Base-by-base conservation (phyloP, 2,888 invertebrate species). In the Altica lythri region DNA sequence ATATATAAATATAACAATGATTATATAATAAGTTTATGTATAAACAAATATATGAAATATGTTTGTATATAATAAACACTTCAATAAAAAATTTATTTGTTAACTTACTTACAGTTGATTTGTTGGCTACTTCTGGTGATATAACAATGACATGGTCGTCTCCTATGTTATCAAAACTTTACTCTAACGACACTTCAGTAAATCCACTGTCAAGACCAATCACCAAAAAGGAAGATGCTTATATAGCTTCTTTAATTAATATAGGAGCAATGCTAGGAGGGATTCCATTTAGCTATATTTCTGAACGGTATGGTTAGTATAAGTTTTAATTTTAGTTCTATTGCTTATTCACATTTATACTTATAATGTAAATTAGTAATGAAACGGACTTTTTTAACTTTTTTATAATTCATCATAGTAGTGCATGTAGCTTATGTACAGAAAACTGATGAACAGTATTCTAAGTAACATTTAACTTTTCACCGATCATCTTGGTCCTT, bases 241-340 rank as follows among this genome's bases (percentile, higher is more conserved):
- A 81, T 81, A 74, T 83, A 35, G 80, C 78, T 2, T 79, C 79
- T 2, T 63, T 81, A 29, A 63, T 79, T 4, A 73, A 78, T 0
- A 44, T 80, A 29, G 81, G 81, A 2, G 78, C 81, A 1, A 73
- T 77, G n/a, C 50, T 78, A 75, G 89, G 89, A 1, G 86, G 89
- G 0, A 85, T 88, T 67, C 71, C 82, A 8, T 86, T 85, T 1
- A 88, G 88, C 12, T 81, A 81, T 9, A 73, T 83, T 2, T 83
- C 86, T 0, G 83, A 86, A 35, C 81, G 76, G 60, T 77, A 85
- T 49, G 89, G 40, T 40, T 12, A 40, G 25, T 17, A 13, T 34
- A 8, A 2, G 1, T 3, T 8, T 3, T 34, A 2, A 12, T 2
- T 34, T 5, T 14, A 12, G 13, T 8, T 34, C 14, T 34, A 13